Evolutionary conservation across 2,113 vertebrate genomes (phyloP).

Genomic region (Engraulis encrasicolus): DNA sequence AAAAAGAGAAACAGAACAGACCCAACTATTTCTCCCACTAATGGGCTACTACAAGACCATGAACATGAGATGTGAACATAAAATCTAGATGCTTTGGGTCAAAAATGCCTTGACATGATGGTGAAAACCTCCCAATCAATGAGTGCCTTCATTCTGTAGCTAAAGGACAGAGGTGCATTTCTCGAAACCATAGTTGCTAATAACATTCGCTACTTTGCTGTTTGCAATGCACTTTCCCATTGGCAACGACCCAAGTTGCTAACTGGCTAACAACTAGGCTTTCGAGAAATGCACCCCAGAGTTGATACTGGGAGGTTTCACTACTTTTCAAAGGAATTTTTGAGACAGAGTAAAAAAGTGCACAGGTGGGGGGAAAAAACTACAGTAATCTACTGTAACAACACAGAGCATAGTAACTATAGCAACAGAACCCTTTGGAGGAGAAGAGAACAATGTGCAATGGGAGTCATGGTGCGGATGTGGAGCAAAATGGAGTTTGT

Average conservation of each 20-base stretch:
- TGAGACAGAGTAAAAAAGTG: not conserved
- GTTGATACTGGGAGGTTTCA: not conserved
- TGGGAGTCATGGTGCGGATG: not conserved
- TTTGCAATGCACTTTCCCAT: no score
- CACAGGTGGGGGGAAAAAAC: not conserved
- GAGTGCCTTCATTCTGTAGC: not conserved
- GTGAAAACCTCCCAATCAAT: not conserved
- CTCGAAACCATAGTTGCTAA: no score
- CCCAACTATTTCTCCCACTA: conserved; percentile 32
- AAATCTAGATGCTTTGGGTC: conserved; percentile 33
- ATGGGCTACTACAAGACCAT: conserved; percentile 36
- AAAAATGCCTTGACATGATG: conserved; percentile 33
- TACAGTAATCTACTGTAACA: conserved; percentile 23
- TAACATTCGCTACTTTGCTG: no score
- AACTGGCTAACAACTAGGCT: no score
- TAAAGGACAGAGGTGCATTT: not conserved
- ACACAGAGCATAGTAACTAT: conserved; percentile 8
- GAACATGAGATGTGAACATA: conserved; percentile 30
- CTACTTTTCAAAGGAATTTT: not conserved
- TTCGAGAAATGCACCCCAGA: no score
- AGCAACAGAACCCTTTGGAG: conserved; percentile 15
- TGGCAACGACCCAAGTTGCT: no score
- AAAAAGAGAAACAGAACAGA: conserved; percentile 39
- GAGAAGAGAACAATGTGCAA: not conserved
- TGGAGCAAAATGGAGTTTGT: not conserved